Evolutionary conservation across 2,888 invertebrate species (phyloP), one percentile per base, ranked within the genome.

Genomic region (Hirtodrosophila trivittata): DNA sequence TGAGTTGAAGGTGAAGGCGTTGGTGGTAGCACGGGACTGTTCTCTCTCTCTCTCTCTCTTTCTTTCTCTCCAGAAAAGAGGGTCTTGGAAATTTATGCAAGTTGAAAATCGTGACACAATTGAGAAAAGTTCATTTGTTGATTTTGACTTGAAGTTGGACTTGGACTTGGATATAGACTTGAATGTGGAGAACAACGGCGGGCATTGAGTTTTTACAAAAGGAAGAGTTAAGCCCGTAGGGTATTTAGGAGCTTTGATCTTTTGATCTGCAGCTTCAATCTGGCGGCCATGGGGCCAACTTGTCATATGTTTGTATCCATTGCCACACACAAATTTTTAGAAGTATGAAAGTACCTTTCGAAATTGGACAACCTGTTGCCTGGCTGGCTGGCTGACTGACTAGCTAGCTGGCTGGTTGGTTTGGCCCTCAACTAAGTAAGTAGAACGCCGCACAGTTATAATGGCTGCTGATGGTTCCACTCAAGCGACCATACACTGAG

Each of bases 41-140:
- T n/a, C n/a, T n/a, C n/a, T n/a, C n/a, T n/a, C n/a, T n/a, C 58
- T 59, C 56, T 8, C 12, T 13, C 18, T 30, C 1, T 30, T 32
- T 28, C n/a, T 35, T 39, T 33, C n/a, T 39, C 38, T 38, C 21
- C 18, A 18, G 33, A 10, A 25, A 38, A 30, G 38, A n/a, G n/a
- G n/a, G 32, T 33, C 38, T 58, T 42, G 30, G 13, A 80, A 86
- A 80, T 83, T 68, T 83, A 83, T 86, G 86, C 83, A 86, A 83
- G 83, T 83, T 83, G 86, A 86, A 83, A 86, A 74, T 83, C 83
- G 83, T 83, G 83, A 83, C 80, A 83, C 76, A 80, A 83, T 83
- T 80, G 80, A 58, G 65, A 74, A 77, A 70, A 86, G 77, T 76
- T 77, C 76, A 77, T 64, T 69, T 62, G 64, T 54, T 80, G 81